Base-by-base conservation (phyloP, 2,113 vertebrate genomes). In the Perccottus glenii region DNA sequence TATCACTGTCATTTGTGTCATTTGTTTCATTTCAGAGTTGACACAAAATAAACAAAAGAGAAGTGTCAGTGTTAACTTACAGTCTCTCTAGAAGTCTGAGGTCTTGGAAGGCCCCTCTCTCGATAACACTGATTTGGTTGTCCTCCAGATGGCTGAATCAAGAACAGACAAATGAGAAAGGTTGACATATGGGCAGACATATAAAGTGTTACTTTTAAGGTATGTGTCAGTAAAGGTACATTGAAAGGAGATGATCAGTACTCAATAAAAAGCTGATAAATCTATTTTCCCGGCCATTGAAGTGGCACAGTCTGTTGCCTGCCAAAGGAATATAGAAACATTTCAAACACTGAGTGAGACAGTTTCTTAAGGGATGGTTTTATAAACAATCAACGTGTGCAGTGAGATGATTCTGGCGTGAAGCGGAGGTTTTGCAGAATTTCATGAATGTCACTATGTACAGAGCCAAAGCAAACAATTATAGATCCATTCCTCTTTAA, bases 81-180 rank as follows among this genome's bases (percentile, higher is more conserved):
- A 99, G 90, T 73, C 98, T 91, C 73, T 99, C 98, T 8, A 99
- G 93, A 90, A 98, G 95, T 74, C 97, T 94, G 73, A 99, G 94
- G 83, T 98, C 98, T 87, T 98, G 96, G 89, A 99, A 99, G 12
- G 97, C 94, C 87, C 97, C 98, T 91, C 97, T 93, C 90, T 99
- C 98, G 2, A 99, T 94, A 70, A 96, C 88, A 38, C 92, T 98
- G 88, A 99, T 94, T 82, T 98, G 97, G 91, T 99, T 99, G 85
- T 98, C 96, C 91, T 98, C 96, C 91, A 99, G 93, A 83, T 98
- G 97, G 50, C 98, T 99, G 78, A 3, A 59, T 78, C 3, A 36
- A 77, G 57, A 45, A 77, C 36, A 85, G 57, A 87, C 19, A 80
- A 56, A 51, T 27, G n/a, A 58, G 32, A 19, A 47, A 47, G 53